A percentile compares a stretch with the other conserved stretches of the same genome.
Evolutionary conservation across 2,888 invertebrate species (phyloP).

Genomic region (Sesia apiformis): DNA sequence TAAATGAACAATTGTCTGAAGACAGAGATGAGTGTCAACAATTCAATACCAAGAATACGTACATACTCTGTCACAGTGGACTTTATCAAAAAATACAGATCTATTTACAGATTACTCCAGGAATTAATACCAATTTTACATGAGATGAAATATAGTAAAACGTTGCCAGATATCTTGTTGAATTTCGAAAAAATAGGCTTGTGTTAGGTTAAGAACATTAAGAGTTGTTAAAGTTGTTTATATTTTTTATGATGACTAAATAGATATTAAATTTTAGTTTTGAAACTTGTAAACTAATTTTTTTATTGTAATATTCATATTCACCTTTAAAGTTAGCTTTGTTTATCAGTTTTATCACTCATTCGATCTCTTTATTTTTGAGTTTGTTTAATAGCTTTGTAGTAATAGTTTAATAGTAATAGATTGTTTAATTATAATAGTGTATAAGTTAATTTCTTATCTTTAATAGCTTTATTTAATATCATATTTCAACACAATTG

Average conservation of each 20-base stretch:
- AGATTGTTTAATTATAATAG: too few relatives aligned
- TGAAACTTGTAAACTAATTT: background rate
- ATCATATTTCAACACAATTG: too few relatives aligned
- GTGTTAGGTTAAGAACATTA: too few relatives aligned
- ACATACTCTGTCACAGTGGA: slow-evolving; percentile 38
- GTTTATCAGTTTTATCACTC: too few relatives aligned
- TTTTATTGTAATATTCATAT: background rate
- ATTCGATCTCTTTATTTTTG: too few relatives aligned
- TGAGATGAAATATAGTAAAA: slow-evolving; percentile 19
- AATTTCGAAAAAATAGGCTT: slow-evolving; percentile 39
- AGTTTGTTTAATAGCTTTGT: too few relatives aligned
- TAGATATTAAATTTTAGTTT: background rate
- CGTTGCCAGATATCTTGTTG: slow-evolving; percentile 28
- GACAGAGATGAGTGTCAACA: slow-evolving; percentile 9
- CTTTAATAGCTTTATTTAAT: too few relatives aligned
- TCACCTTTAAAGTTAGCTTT: too few relatives aligned
- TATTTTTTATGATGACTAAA: too few relatives aligned
- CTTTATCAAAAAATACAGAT: slow-evolving; percentile 45
- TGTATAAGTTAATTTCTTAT: too few relatives aligned
- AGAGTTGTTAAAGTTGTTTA: too few relatives aligned
- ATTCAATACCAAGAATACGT: slow-evolving; percentile 14
- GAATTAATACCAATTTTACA: slow-evolving; percentile 30
- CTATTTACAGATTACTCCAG: slow-evolving; percentile 31
- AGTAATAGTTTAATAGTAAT: too few relatives aligned
- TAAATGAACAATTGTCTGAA: slow-evolving; percentile 27